phyloP scores from a whole-genome alignment of 1,140 invertebrate genomes.

The Megalopta genalis region DNA sequence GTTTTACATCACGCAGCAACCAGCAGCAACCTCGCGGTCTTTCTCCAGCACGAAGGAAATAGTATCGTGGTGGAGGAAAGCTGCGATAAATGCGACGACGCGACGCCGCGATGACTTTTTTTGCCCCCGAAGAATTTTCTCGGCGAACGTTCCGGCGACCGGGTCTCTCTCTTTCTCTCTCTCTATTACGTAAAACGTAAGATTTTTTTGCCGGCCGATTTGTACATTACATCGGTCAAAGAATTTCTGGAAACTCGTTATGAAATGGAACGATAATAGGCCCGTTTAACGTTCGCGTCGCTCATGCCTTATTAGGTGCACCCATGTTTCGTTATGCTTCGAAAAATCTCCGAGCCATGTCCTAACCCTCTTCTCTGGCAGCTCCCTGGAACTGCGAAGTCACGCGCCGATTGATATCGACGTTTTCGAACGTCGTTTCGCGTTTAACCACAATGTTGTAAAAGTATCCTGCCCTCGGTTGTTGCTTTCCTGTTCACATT shows the following conservation, averaged over 20 bases:
- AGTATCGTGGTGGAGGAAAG: constrained; percentile 7
- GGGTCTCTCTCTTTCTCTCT: too few species aligned
- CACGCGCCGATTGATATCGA: too few species aligned
- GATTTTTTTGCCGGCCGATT: background rate
- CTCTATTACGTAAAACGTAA: constrained; percentile 28
- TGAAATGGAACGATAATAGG: background rate
- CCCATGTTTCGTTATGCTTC: background rate
- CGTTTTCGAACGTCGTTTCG: too few species aligned
- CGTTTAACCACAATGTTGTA: too few species aligned
- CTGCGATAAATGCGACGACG: constrained; percentile 4
- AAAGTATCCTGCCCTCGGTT: too few species aligned
- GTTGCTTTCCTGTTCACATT: too few species aligned
- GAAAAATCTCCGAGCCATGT: too few species aligned
- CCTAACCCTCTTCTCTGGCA: too few species aligned
- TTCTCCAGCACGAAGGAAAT: background rate
- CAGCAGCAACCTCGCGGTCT: too few species aligned
- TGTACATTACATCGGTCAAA: background rate
- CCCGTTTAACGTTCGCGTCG: background rate
- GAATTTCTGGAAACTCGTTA: background rate
- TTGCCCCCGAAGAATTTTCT: constrained; percentile 36
- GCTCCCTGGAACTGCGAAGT: too few species aligned
- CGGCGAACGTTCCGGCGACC: constrained; percentile 3
- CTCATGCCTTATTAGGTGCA: background rate
- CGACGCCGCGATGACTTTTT: constrained; percentile 16
- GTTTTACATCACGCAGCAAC: constrained; percentile 13